Conservation (phyloP, 2,113 vertebrate species). For the Neodon shergylaensis region DNA sequence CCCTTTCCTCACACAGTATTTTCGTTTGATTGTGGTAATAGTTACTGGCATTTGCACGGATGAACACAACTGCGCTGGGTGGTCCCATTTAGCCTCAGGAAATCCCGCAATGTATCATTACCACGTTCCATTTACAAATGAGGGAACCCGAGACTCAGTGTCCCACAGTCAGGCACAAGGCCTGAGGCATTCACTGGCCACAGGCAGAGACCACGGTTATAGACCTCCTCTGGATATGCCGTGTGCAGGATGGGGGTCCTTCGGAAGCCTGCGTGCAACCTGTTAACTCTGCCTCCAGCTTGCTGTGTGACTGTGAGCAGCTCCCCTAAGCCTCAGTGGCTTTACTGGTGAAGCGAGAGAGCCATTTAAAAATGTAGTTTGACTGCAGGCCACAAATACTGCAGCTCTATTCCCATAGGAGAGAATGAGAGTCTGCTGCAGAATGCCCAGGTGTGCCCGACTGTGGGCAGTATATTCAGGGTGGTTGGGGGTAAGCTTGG, state of each 20-base stretch:
- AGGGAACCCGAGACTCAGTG: not conserved
- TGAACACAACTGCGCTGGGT: fast-evolving
- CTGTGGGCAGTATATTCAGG: not conserved
- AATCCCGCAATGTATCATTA: not conserved
- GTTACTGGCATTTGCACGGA: not conserved
- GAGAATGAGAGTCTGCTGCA: not conserved
- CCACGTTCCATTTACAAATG: not conserved
- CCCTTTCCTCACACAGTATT: not conserved
- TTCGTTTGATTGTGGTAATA: not conserved
- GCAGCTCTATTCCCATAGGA: not conserved
- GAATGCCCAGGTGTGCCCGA: not conserved
- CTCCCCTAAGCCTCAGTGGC: not conserved
- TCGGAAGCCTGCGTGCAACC: not conserved
- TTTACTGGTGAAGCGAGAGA: not conserved
- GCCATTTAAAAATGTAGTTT: not conserved
- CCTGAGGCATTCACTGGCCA: too few relatives aligned
- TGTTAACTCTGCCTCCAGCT: not conserved
- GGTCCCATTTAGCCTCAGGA: not conserved
- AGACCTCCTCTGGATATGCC: fast-evolving
- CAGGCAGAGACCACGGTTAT: fast-evolving
- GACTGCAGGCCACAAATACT: fast-evolving
- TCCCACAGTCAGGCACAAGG: too few relatives aligned
- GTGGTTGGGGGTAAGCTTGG: not conserved
- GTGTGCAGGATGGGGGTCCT: not conserved
- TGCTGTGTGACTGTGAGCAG: not conserved